A percentile compares a stretch with the other conserved stretches of the same genome.
These are phyloP conservation scores for Sebastes steindachneri DNA, from an alignment of 2,797 vertebrate genomes.

Conservation along the genomic window DNA sequence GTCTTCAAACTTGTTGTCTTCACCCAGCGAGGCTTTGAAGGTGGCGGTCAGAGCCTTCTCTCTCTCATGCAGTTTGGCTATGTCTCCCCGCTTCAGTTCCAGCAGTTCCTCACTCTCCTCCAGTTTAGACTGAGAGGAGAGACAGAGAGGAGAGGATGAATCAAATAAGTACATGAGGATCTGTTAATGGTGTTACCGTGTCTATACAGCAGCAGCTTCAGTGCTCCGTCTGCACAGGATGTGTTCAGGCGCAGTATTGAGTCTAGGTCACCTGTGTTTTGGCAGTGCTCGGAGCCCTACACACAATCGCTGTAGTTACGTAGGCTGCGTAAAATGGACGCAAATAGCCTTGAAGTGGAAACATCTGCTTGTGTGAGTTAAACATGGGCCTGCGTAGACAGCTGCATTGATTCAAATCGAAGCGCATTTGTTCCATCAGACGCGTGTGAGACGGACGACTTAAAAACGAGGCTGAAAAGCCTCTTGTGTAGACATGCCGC, in stretches of 20 bases:
- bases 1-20: slow-evolving; percentile 87
- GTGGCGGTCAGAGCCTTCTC: slow-evolving; percentile 80
- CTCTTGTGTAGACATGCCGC: rapidly evolving
- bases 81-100: slow-evolving; percentile 83
- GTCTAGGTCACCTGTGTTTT: not conserved
- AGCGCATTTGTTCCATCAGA: not conserved
- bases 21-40: slow-evolving; percentile 87
- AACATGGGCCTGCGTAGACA: too few species aligned
- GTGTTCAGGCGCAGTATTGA: not conserved
- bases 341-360: not conserved
- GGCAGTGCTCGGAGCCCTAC: not conserved
- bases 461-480: not conserved
- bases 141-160: not conserved
- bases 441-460: not conserved
- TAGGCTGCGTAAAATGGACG: not conserved
- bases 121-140: slow-evolving; percentile 79
- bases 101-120: slow-evolving; percentile 82
- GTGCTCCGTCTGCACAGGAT: too few species aligned
- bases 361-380: not conserved
- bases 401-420: not conserved
- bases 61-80: slow-evolving; percentile 85
- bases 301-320: not conserved
- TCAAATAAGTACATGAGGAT: not conserved
- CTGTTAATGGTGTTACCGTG: not conserved
- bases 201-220: too few species aligned